Evolutionary conservation across 2,797 vertebrate genomes (phyloP).

Genomic region (Cossypha heuglini): DNA sequence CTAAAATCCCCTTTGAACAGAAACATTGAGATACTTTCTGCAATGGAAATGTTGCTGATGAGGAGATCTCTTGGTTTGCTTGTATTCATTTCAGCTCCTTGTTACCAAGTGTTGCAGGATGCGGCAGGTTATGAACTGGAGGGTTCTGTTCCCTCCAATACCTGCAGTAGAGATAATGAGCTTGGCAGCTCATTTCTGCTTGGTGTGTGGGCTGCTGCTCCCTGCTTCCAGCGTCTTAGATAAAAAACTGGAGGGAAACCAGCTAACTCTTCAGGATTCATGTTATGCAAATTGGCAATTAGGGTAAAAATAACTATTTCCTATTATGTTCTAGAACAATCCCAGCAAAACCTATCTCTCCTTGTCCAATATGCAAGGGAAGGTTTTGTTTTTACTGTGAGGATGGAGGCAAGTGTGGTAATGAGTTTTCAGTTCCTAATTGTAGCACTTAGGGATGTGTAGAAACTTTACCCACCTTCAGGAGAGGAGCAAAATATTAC

Average conservation of each 20-base stretch:
- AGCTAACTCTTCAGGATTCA: not conserved
- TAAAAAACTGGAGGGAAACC: not conserved
- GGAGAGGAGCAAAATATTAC: not conserved
- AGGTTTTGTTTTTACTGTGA: not conserved
- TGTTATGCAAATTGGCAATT: not conserved
- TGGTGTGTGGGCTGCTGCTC: slow-evolving; percentile 23
- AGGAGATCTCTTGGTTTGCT: not conserved
- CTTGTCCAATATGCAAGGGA: not conserved
- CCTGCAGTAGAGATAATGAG: not conserved
- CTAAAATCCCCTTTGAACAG: not conserved
- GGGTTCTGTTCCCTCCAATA: not conserved
- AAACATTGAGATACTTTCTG: not conserved
- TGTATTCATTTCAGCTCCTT: not conserved
- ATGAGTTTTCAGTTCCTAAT: not conserved
- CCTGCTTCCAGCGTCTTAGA: not conserved
- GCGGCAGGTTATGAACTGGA: not conserved
- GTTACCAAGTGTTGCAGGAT: not conserved
- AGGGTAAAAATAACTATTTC: not conserved
- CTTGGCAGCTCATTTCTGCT: not conserved
- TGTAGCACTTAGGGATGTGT: not conserved
- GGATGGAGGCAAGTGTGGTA: not conserved
- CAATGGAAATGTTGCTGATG: not conserved
- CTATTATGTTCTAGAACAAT: not conserved
- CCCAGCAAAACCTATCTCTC: not conserved
- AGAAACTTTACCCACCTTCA: not conserved